Conservation (phyloP, 2,797 vertebrate species). For the Molossus alvarezi region DNA sequence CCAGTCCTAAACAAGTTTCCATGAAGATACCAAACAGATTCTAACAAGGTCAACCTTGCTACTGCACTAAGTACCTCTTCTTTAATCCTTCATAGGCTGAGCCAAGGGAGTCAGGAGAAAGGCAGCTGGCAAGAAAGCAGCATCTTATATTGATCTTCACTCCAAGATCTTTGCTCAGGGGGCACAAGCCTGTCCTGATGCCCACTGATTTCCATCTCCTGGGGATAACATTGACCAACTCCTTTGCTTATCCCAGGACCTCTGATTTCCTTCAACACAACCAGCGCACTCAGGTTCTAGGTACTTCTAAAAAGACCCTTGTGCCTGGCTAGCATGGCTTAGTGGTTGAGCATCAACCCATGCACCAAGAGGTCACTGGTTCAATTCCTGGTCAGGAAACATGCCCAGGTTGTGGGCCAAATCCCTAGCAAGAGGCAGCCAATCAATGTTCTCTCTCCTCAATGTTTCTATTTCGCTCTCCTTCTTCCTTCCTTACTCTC, state of each 20-base stretch:
- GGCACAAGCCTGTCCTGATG: not conserved
- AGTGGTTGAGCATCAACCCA: too few species aligned
- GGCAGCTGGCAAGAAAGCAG: not conserved
- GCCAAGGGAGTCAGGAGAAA: not conserved
- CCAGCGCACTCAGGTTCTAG: not conserved
- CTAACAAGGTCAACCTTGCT: not conserved
- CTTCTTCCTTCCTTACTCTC: too few species aligned
- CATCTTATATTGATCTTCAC: not conserved
- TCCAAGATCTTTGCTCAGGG: not conserved
- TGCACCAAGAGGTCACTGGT: too few species aligned
- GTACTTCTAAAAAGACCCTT: not conserved
- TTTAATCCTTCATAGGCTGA: not conserved
- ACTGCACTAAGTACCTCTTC: not conserved
- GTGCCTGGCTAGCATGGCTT: too few species aligned
- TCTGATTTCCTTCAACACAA: conserved; percentile 38
- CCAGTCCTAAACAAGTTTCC: not conserved
- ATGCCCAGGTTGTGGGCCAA: too few species aligned
- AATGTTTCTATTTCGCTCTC: too few species aligned
- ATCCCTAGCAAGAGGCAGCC: too few species aligned
- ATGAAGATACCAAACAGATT: not conserved
- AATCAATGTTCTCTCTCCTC: too few species aligned
- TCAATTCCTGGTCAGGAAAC: too few species aligned
- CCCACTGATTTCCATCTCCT: not conserved
- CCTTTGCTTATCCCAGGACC: not conserved
- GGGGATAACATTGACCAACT: not conserved